phyloP scores from a whole-genome alignment of 2,888 invertebrate species.

The Drosophila colorata region DNA sequence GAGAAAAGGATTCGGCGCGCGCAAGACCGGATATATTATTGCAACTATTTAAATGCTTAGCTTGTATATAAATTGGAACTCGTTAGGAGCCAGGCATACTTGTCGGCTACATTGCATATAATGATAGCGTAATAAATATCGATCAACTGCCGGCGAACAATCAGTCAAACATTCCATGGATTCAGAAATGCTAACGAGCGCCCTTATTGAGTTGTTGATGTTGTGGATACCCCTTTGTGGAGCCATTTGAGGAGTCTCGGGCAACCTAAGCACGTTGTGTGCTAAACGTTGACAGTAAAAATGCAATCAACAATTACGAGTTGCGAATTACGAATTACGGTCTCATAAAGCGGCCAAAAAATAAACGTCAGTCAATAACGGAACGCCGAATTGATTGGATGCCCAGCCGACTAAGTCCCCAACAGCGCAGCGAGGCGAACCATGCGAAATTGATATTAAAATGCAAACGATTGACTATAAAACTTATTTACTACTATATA shows the following conservation, averaged over 20 bases:
- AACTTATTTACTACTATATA: constrained; percentile 65
- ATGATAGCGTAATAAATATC: constrained; percentile 53
- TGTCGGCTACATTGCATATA: constrained; percentile 1
- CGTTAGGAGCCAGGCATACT: too few species aligned
- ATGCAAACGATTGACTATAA: constrained; percentile 76
- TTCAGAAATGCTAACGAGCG: constrained; percentile 60
- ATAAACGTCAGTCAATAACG: constrained; percentile 72
- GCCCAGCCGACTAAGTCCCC: constrained; percentile 24
- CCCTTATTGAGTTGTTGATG: constrained; percentile 71
- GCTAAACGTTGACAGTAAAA: constrained; percentile 63
- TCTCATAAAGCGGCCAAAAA: constrained; percentile 79
- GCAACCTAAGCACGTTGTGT: constrained; percentile 41
- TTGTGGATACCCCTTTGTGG: constrained; percentile 10
- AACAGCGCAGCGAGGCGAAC: background rate
- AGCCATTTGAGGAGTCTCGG: constrained; percentile 9
- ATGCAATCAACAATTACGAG: constrained; percentile 75
- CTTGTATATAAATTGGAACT: background rate
- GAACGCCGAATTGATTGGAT: constrained; percentile 57
- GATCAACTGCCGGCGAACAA: constrained; percentile 62
- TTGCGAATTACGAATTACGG: constrained; percentile 72
- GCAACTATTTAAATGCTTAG: too few species aligned
- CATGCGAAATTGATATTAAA: constrained; percentile 74
- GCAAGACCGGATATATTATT: too few species aligned
- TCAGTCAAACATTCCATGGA: constrained; percentile 33
- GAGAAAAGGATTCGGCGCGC: too few species aligned